Conservation (phyloP, 1,140 invertebrate genomes). For the Caligus rogercresseyi region DNA sequence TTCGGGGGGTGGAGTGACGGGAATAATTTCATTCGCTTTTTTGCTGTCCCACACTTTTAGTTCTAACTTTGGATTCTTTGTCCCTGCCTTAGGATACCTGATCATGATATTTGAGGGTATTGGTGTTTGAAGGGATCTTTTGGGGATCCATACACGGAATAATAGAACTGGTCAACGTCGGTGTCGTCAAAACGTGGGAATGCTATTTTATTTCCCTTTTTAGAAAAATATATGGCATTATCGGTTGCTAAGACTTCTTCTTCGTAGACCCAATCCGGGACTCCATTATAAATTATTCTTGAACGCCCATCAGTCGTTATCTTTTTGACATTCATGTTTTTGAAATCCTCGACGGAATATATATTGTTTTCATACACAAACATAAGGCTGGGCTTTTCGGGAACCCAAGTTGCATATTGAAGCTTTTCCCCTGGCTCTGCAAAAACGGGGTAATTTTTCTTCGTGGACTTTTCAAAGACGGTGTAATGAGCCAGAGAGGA, state of each 20-base stretch:
- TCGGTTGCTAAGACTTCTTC: conserved; percentile 73
- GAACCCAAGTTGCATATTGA: not conserved
- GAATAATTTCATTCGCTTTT: not conserved
- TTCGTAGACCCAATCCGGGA: conserved; percentile 61
- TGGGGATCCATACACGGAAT: conserved; percentile 30
- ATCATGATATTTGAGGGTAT: conserved; percentile 16
- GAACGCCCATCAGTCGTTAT: not conserved
- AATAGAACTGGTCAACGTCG: conserved; percentile 29
- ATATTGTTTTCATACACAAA: not conserved
- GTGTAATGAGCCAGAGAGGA: not conserved
- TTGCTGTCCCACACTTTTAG: not conserved
- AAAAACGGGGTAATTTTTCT: too few species aligned
- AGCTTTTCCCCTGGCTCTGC: not conserved
- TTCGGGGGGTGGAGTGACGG: not conserved
- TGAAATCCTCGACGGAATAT: not conserved
- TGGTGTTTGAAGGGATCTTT: conserved; percentile 9
- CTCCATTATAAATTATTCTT: conserved; percentile 37
- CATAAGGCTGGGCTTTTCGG: not conserved
- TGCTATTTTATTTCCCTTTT: conserved; percentile 49
- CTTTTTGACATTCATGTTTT: not conserved
- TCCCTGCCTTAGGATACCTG: conserved; percentile 10
- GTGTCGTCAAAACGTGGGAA: conserved; percentile 67
- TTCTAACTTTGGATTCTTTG: not conserved
- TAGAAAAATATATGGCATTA: conserved; percentile 70
- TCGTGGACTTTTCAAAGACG: too few species aligned